Conservation (phyloP, 1,140 invertebrate species). For the Akabosia matsudoensis region DNA sequence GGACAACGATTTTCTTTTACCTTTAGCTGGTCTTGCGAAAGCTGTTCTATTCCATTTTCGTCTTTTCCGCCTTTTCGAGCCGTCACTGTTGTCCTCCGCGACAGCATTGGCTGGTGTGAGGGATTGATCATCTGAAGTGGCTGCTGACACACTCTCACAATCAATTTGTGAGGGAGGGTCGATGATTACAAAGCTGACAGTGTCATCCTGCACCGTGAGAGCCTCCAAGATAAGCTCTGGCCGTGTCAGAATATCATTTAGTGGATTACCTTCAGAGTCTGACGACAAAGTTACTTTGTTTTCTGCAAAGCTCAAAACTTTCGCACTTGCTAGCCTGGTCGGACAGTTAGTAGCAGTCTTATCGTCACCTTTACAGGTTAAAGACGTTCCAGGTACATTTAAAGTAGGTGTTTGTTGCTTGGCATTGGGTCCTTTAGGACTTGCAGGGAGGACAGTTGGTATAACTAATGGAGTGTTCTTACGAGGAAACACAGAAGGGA, state of each 20-base stretch:
- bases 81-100: neutral
- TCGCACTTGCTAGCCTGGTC: neutral
- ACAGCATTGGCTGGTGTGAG: neutral
- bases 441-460: conserved; percentile 25
- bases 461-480: conserved; percentile 36
- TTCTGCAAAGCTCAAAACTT: neutral
- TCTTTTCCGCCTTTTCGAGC: conserved; percentile 26
- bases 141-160: neutral
- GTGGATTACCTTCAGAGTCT: too few relatives aligned
- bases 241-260: too few relatives aligned
- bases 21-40: conserved; percentile 36
- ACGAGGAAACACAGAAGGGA: conserved; percentile 43
- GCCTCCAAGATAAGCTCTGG: too few relatives aligned
- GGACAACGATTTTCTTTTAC: conserved; percentile 33
- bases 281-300: neutral
- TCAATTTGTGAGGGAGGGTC: conserved; percentile 2
- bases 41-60: conserved; percentile 42
- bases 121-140: neutral
- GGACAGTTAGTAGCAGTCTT: neutral
- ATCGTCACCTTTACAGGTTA: neutral
- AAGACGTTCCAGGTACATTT: neutral
- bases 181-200: conserved; percentile 21
- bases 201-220: conserved; percentile 25
- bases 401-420: neutral
- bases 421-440: neutral